Conservation (phyloP, 1,140 invertebrate genomes). For the Platorchestia sp. region DNA sequence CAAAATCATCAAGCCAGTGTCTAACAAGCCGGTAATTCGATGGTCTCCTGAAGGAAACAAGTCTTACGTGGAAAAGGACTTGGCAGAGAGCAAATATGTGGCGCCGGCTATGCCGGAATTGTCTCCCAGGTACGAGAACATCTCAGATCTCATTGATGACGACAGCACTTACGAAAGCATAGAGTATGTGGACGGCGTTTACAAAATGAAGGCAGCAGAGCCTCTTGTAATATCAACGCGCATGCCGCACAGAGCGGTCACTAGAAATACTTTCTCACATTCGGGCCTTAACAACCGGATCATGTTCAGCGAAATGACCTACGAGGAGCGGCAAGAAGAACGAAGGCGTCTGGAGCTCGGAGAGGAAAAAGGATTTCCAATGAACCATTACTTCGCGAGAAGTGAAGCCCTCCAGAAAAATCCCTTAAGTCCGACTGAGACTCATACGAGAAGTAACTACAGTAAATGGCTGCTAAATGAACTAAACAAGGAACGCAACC, state of each 20-base stretch:
- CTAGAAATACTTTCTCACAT: neutral
- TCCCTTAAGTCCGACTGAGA: neutral
- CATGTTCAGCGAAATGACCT: slow-evolving; percentile 13
- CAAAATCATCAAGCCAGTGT: slow-evolving; percentile 24
- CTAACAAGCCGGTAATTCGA: neutral
- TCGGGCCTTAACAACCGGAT: neutral
- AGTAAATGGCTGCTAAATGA: slow-evolving; percentile 31
- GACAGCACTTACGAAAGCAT: neutral
- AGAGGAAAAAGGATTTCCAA: neutral
- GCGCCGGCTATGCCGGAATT: neutral
- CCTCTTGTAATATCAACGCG: neutral
- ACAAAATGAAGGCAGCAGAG: neutral
- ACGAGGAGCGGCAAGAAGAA: slow-evolving; percentile 38
- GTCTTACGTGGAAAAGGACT: neutral
- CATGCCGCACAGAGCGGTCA: neutral
- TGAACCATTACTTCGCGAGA: neutral
- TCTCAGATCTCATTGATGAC: neutral
- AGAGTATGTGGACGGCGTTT: neutral
- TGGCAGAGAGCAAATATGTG: neutral
- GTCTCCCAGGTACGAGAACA: neutral
- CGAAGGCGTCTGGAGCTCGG: neutral
- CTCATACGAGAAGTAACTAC: slow-evolving; percentile 5
- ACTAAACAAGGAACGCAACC: neutral
- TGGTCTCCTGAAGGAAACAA: neutral
- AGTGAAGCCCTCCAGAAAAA: slow-evolving; percentile 6